Base-by-base conservation (phyloP, 2,113 vertebrate species). In the Poecile atricapillus region DNA sequence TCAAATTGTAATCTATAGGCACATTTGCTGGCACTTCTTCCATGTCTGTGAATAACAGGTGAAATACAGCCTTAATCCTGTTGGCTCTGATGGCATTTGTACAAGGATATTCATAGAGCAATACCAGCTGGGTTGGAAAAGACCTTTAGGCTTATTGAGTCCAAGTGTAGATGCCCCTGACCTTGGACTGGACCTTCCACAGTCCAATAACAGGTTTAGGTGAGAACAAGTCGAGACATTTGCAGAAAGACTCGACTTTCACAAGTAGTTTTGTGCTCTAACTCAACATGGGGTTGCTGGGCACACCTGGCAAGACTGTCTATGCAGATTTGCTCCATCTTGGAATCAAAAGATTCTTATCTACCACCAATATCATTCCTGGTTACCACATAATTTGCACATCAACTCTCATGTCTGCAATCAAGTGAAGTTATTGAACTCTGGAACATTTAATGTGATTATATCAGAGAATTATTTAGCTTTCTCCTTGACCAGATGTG, bases 341-440 rank as follows among this genome's bases (percentile, higher is more conserved):
- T 52, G 44, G 81, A 39, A 87, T 89, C 73, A 94, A 93, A 94
- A 86, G 60, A 58, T 91, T 82, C 44, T 44, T 64, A 23, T 84
- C 77, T 60, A 22, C 56, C 53, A 25, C 14, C 0, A 7, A 86
- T 89, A 44, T 79, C 35, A 73, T 90, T 95, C 86, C 94, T 44
- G 62, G 68, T 89, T 84, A 82, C 46, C 53, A 55, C 49, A 80
- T 82, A 41, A 55, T 89, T 93, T 92, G 69, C 63, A 50, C 80
- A 84, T 78, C 74, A 79, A 53, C 69, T 76, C 21, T 93, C 37
- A 83, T 93, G 80, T 87, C 92, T 94, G 70, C 87, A 89, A 47
- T 43, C 39, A 56, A 87, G 88, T 91, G 89, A 95, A 93, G 31
- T 75, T 89, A 73, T 67, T 91, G 87, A 88, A 43, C 50, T 43